Conservation (phyloP, 1,140 invertebrate species). For the Camponotus vicinus region DNA sequence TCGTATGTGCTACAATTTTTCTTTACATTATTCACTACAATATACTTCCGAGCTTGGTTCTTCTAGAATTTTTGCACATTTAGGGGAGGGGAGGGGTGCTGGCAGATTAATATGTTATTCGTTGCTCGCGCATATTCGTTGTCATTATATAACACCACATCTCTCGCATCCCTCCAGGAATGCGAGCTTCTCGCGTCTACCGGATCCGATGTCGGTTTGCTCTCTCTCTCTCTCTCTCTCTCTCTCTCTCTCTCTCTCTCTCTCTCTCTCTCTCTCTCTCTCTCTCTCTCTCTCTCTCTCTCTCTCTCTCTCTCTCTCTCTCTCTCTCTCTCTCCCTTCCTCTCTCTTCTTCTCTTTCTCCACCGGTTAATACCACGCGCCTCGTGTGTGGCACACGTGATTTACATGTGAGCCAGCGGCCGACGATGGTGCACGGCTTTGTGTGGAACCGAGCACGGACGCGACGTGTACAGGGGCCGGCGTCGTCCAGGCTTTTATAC, state of each 20-base stretch:
- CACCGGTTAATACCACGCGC: constrained; percentile 50
- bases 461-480: background rate
- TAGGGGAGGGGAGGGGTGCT: background rate
- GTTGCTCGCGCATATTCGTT: background rate
- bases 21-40: background rate
- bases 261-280: constrained; percentile 46
- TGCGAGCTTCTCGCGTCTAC: constrained; percentile 49
- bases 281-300: constrained; percentile 28
- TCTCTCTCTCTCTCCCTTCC: too few relatives aligned
- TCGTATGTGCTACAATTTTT: background rate
- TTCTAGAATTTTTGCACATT: background rate
- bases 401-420: constrained; percentile 73
- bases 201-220: constrained; percentile 39
- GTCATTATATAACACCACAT: constrained; percentile 40
- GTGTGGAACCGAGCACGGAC: constrained; percentile 31
- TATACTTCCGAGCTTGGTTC: background rate
- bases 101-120: constrained; percentile 34
- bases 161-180: constrained; percentile 33
- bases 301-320: too few relatives aligned
- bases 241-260: background rate
- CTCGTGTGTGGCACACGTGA: constrained; percentile 74
- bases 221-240: constrained; percentile 25
- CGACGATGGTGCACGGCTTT: constrained; percentile 63
- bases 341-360: constrained; percentile 52
- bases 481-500: constrained; percentile 65